Evolutionary conservation across 2,888 invertebrate genomes (phyloP).

Genomic region (Smittia aterrima): DNA sequence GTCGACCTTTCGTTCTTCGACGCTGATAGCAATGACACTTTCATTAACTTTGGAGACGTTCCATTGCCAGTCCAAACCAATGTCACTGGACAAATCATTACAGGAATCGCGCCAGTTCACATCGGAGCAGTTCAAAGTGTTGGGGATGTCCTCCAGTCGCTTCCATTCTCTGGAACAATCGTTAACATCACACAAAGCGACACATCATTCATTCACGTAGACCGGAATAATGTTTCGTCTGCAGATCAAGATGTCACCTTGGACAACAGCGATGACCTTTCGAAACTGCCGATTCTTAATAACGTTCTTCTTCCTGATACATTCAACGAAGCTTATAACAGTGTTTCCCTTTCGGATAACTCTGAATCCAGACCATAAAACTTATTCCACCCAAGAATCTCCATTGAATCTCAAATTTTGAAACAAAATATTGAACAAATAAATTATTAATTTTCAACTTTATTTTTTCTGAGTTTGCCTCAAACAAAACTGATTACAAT

Average conservation of each 20-base stretch:
- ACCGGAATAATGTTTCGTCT: slow-evolving; percentile 48
- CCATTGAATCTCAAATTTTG: background rate
- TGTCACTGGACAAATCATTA: slow-evolving; percentile 57
- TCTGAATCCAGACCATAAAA: background rate
- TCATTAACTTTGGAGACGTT: slow-evolving; percentile 57
- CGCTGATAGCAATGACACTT: slow-evolving; percentile 55
- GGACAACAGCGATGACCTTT: slow-evolving; percentile 37
- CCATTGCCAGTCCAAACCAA: slow-evolving; percentile 59
- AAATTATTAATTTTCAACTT: too few species aligned
- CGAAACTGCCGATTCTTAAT: slow-evolving; percentile 42
- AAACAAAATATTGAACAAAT: background rate
- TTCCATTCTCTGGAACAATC: slow-evolving; percentile 53
- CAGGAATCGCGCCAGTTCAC: slow-evolving; percentile 56
- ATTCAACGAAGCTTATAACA: background rate
- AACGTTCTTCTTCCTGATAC: slow-evolving; percentile 4
- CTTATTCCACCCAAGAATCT: background rate
- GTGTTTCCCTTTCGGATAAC: background rate
- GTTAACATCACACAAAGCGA: slow-evolving; percentile 54
- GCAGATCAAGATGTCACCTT: slow-evolving; percentile 46
- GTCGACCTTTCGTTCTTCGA: slow-evolving; percentile 59
- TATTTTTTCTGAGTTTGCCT: too few species aligned
- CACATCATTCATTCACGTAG: slow-evolving; percentile 51
- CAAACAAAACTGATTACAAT: too few species aligned
- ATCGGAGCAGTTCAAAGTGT: slow-evolving; percentile 54
- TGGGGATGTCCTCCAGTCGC: slow-evolving; percentile 48